These are phyloP conservation scores for Anhinga rufa DNA, from an alignment of 2,113 vertebrate species.

Conservation along the genomic window DNA sequence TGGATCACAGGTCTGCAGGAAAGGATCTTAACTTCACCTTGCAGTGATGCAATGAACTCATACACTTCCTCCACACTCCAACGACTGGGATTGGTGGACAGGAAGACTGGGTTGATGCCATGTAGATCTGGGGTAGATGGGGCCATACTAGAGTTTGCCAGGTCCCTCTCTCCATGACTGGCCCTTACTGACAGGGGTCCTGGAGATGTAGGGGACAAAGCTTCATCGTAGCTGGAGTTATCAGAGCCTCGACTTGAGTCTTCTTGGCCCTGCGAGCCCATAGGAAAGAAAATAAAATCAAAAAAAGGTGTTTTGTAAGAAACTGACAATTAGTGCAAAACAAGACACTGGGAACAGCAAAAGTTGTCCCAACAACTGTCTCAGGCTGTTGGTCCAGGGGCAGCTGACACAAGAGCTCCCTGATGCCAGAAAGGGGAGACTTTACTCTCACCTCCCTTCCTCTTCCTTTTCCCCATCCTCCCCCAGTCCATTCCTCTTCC, in stretches of 20 bases:
- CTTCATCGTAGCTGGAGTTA: constrained; percentile 91
- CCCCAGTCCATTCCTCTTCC: neutral
- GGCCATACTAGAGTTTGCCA: constrained; percentile 72
- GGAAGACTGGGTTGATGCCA: constrained; percentile 84
- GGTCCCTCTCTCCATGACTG: constrained; percentile 79
- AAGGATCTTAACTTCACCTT: constrained; percentile 74
- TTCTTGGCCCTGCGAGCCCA: constrained; percentile 80
- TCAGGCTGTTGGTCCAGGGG: neutral
- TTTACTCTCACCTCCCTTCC: neutral
- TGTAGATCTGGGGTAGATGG: constrained; percentile 80
- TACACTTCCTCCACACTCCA: constrained; percentile 97
- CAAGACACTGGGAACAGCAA: neutral
- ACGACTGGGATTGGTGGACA: constrained; percentile 86
- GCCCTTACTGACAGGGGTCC: constrained; percentile 84
- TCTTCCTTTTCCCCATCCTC: neutral
- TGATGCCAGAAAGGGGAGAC: neutral
- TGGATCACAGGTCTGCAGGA: neutral
- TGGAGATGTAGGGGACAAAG: constrained; percentile 86
- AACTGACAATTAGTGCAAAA: neutral
- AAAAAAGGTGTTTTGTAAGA: neutral
- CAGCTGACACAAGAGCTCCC: neutral
- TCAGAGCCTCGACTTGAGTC: constrained; percentile 93
- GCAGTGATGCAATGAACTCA: constrained; percentile 93
- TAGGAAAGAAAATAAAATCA: neutral
- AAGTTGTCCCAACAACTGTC: neutral